Base-by-base conservation (phyloP, 2,888 invertebrate genomes). In the Macaria liturata region DNA sequence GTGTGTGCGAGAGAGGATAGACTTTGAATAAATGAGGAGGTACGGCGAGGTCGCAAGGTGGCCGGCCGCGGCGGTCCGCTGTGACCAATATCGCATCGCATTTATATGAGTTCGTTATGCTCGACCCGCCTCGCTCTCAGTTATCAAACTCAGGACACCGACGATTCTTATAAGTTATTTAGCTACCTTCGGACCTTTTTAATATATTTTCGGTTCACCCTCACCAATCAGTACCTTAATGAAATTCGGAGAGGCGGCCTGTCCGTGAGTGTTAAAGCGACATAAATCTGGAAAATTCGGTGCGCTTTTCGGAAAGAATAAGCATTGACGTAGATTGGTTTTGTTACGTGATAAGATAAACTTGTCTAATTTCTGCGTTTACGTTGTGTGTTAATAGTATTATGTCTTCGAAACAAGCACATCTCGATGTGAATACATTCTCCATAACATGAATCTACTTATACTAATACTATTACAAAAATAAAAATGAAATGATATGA, bases 71-170 rank as follows among this genome's bases (percentile, higher is more conserved):
- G 49, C 46, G 62, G 65, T 62, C 69, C 71, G 60, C 59, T 67
- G 72, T 67, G 74, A 67, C 69, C 78, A 70, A 80, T 81, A 78
- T 73, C 79, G 80, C 78, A 78, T 73, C 79, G 80, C 78, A 83
- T 83, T 82, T 84, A 82, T 78, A 83, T 80, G 78, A 79, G 76
- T 80, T 81, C 76, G 79, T 83, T 82, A 80, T 66, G 71, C 65
- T 67, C 66, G 70, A 51, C 59, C 59, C 48, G 32, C 47, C 55
- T 44, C 68, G 58, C 65, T 62, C 65, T 72, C 71, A 64, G 70
- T 75, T 80, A 78, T 80, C 72, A 72, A 74, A 72, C 67, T 66
- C 48, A 60, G 62, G 65, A 66, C 68, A 68, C 67, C 54, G 49
- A 56, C 57, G 45, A 52, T 63, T 43, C 43, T 43, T 68, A 73